These are phyloP conservation scores for Balaeniceps rex DNA, from an alignment of 2,113 vertebrate genomes.

Conservation along the genomic window DNA sequence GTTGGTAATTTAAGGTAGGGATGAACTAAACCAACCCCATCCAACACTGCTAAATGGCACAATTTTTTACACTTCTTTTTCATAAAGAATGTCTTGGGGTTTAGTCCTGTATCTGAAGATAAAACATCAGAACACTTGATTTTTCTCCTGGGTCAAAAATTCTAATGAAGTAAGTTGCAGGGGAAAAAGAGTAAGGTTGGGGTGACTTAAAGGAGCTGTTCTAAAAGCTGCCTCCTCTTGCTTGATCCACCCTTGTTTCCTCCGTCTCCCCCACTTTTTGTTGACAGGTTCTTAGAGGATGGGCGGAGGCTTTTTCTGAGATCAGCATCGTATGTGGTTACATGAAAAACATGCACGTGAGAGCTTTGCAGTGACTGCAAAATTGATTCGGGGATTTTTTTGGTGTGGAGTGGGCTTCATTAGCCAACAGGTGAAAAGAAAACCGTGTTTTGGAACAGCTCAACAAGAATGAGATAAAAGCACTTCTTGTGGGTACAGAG, in stretches of 20 bases:
- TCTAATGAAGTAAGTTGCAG: background rate
- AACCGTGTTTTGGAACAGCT: background rate
- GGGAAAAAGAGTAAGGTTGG: background rate
- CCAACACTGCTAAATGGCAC: background rate
- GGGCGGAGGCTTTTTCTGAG: slow-evolving; percentile 43
- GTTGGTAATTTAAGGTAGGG: background rate
- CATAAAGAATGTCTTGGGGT: background rate
- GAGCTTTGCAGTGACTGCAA: background rate
- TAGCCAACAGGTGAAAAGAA: background rate
- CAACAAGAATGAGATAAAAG: background rate
- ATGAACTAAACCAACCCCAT: background rate
- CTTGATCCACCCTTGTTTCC: slow-evolving; percentile 51
- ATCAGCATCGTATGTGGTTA: slow-evolving; percentile 7
- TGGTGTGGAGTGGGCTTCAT: background rate
- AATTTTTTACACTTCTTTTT: background rate
- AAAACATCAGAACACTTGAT: background rate
- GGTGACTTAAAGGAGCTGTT: background rate
- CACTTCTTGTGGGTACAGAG: background rate
- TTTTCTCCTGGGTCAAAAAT: background rate
- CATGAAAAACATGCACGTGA: background rate
- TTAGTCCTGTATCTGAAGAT: background rate
- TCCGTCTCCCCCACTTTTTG: background rate
- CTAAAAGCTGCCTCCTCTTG: background rate
- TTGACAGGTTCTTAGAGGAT: slow-evolving; percentile 49
- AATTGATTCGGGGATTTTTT: background rate